Base-by-base conservation (phyloP, 37 sponge, comb jelly and placozoan genomes). In the Petrosia ficiformis region DNA sequence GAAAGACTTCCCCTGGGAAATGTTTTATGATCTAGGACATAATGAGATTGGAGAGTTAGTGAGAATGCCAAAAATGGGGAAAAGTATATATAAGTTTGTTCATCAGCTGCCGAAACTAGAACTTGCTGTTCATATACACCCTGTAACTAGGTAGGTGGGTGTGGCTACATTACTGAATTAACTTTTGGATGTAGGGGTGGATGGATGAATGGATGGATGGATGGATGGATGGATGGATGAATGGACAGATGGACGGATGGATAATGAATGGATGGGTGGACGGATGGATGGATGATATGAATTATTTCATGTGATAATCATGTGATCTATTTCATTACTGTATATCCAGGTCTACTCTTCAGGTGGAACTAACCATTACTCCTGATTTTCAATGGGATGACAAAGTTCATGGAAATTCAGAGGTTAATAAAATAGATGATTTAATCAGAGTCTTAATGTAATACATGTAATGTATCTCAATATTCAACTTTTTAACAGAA, bases 311-410 rank as follows among this genome's bases (percentile, higher is more conserved):
- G 14, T 8, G 8, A 48, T 48, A 48, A 48, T 48, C n/a, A n/a
- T n/a, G n/a, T n/a, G n/a, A n/a, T n/a, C n/a, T n/a, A n/a, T n/a
- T n/a, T n/a, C n/a, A n/a, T n/a, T n/a, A n/a, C n/a, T n/a, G n/a
- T n/a, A n/a, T n/a, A n/a, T n/a, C 16, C 72, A 94, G 97, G 68
- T 95, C 96, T 24, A 93, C 96, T 16, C 79, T 98, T 35, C 87
- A 93, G 77, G 94, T 98, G 8, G 99, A 98, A 56, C 81, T 98
- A 56, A 95, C 96, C n/a, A 84, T 98, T 48, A 88, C 89, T 67
- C 99, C 99, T 33, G 99, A 98, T 79, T 98, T 98, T 78, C 99
- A 98, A 65, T 98, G 99, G 99, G 99, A 98, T 65, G 99, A 98
- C 37, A 98, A 95, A 65, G 66, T 95, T 2, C 99, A 98, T 71